These are phyloP conservation scores for Lepidochrysops patricia DNA, from an alignment of 2,888 invertebrate species.

Conservation along the genomic window DNA sequence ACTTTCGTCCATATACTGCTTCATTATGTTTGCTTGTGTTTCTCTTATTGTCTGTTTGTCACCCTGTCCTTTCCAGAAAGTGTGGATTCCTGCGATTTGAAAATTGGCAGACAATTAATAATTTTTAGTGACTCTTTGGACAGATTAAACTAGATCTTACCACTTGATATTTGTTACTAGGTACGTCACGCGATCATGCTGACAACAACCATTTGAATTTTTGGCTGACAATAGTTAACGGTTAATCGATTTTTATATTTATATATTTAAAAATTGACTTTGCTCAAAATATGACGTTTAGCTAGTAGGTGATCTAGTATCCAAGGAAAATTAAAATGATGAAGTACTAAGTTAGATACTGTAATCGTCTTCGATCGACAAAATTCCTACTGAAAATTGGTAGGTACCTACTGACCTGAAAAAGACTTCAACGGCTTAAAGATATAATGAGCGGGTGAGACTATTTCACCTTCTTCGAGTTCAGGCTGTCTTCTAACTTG, in stretches of 20 bases:
- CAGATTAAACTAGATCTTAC: not conserved
- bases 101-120: not conserved
- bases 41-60: slow-evolving; percentile 71
- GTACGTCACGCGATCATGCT: too few species aligned
- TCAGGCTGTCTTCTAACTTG: slow-evolving; percentile 64
- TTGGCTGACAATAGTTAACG: too few species aligned
- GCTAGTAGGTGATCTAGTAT: too few species aligned
- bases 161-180: too few species aligned
- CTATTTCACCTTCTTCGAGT: slow-evolving; percentile 64
- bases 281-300: too few species aligned
- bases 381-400: too few species aligned
- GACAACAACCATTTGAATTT: too few species aligned
- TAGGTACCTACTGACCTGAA: slow-evolving; percentile 44
- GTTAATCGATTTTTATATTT: too few species aligned
- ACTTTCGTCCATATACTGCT: slow-evolving; percentile 81
- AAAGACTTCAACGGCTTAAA: slow-evolving; percentile 50
- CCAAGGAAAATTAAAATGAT: too few species aligned
- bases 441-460: slow-evolving; percentile 46
- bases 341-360: too few species aligned
- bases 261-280: too few species aligned
- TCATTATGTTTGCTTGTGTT: slow-evolving; percentile 82
- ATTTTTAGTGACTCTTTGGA: not conserved
- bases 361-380: too few species aligned
- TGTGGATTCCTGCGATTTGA: slow-evolving; percentile 48
- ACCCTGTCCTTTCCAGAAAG: slow-evolving; percentile 76